Evolutionary conservation across 2,888 invertebrate genomes (phyloP), one percentile per base, ranked within the genome.

Genomic region (Hedychridium roseum): DNA sequence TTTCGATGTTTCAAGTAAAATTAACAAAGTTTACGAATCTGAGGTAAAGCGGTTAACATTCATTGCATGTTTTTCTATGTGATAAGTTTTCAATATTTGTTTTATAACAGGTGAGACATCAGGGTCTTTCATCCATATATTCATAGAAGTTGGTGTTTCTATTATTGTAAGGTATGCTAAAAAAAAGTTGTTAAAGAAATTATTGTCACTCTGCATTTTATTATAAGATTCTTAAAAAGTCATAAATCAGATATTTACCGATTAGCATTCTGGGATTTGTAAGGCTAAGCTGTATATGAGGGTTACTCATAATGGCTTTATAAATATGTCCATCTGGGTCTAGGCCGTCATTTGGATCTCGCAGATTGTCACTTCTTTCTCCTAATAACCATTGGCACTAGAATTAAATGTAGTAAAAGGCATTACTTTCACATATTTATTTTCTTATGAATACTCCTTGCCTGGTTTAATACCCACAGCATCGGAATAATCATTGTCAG

Each of bases 111-210:
- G 86, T 35, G 85, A 85, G 20, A 86, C 85, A 64, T 88, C 87
- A n/a, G 84, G 83, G 73, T 88, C 88, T 61, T 84, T 85, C 43
- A 87, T 81, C 86, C 87, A 88, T 54, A 85, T 82, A 59, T 83
- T 84, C 55, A 85, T 83, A 27, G 84, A 82, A 43, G 82, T 80
- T 30, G 87, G 86, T 61, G 84, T 86, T 71, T 88, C 88, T 64
- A 88, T 71, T 77, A 88, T 85, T 52, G 85, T 84, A 59, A 88
- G 74, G 74, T 87, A 87, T n/a, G 87, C 88, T 86, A 70, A 36
- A 76, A 76, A 39, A 17, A 15, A 4, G 28, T 11, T 23, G 16
- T 27, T 18, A 54, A 57, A 17, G 14, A 23, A 26, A 41, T 35
- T 15, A 20, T 18, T 30, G n/a, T n/a, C n/a, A n/a, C n/a, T n/a